Percentiles rank a stretch among this genome's conserved stretches.
phyloP scores from a whole-genome alignment of 2,888 invertebrate species.

The Chouioia cunea region DNA sequence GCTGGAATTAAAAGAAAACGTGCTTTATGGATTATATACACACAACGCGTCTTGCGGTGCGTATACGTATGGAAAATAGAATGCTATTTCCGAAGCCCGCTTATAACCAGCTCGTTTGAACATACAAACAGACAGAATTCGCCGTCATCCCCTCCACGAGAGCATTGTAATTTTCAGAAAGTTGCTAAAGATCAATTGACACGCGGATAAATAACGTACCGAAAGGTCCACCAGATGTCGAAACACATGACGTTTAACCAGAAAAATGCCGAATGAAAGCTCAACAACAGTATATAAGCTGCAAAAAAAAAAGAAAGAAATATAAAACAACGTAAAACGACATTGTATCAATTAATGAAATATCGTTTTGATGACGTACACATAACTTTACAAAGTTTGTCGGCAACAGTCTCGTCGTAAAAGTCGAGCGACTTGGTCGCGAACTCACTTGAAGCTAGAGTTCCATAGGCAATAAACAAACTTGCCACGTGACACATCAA shows the following conservation, averaged over 20 bases:
- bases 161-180: too few species aligned
- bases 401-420: neutral
- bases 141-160: too few species aligned
- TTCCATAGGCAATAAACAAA: slow-evolving; percentile 75
- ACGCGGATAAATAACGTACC: slow-evolving; percentile 71
- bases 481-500: slow-evolving; percentile 79
- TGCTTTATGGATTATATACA: too few species aligned
- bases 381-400: slow-evolving; percentile 40
- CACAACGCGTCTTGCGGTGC: too few species aligned
- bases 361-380: too few species aligned
- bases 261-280: slow-evolving; percentile 78
- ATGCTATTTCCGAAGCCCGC: too few species aligned
- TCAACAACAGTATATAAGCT: slow-evolving; percentile 79
- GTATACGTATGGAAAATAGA: too few species aligned
- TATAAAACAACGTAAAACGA: neutral
- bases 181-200: too few species aligned
- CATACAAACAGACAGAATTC: too few species aligned
- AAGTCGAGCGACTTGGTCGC: neutral
- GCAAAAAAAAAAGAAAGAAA: slow-evolving; percentile 57
- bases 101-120: too few species aligned
- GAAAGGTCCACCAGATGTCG: slow-evolving; percentile 87
- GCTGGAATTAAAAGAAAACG: too few species aligned
- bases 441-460: slow-evolving; percentile 44
- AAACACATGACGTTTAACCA: slow-evolving; percentile 87
- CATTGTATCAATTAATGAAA: too few species aligned